Conservation (phyloP, 2,888 invertebrate genomes). For the Mythimna vitellina region DNA sequence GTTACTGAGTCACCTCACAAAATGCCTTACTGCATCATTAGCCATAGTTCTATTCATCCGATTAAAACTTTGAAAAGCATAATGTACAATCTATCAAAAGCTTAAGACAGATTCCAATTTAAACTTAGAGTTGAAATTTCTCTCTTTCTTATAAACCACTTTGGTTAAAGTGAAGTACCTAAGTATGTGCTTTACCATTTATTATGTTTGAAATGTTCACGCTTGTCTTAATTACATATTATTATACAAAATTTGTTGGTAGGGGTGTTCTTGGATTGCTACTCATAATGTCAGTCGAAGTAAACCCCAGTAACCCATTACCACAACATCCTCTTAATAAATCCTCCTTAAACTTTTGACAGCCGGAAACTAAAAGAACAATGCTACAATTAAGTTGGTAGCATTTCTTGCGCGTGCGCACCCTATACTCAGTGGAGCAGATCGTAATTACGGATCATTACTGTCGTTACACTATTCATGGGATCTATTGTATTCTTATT, state of each 20-base stretch:
- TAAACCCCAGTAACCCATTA: slow-evolving; percentile 6
- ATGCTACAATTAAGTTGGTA: slow-evolving; percentile 64
- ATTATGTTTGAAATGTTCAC: background rate
- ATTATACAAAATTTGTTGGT: background rate
- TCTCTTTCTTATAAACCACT: background rate
- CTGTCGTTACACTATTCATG: slow-evolving; percentile 65
- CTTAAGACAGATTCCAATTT: background rate
- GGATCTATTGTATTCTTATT: slow-evolving; percentile 73
- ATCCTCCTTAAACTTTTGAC: slow-evolving; percentile 57
- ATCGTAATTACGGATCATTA: slow-evolving; percentile 63
- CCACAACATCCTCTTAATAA: slow-evolving; percentile 40
- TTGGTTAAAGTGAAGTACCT: background rate
- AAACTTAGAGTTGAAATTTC: background rate
- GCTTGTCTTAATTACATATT: background rate
- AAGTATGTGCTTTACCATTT: background rate
- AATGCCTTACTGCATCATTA: background rate
- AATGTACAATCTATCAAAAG: background rate
- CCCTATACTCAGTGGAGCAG: slow-evolving; percentile 60
- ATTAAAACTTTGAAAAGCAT: background rate
- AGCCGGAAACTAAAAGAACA: slow-evolving; percentile 72
- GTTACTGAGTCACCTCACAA: background rate
- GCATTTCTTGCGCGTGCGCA: slow-evolving; percentile 68
- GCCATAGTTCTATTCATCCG: background rate
- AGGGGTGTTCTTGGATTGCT: background rate
- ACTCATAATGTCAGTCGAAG: background rate